Conservation (phyloP, 1,140 invertebrate species). For the Ostrea denselamellosa region DNA sequence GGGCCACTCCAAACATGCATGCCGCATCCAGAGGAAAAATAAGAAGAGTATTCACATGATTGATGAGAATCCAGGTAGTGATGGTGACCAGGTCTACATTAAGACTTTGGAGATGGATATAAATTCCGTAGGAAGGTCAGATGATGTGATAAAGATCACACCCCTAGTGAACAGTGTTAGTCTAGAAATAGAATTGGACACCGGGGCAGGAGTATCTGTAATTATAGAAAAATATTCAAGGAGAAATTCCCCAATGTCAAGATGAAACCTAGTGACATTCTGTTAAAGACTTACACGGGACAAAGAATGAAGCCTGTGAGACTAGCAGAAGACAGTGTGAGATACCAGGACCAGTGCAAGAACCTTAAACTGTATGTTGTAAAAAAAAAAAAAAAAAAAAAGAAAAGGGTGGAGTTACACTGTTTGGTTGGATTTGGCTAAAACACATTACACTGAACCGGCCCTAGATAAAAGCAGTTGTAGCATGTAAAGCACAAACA, state of each 20-base stretch:
- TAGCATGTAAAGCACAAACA: too few species aligned
- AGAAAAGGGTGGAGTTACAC: slow-evolving; percentile 31
- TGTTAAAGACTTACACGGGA: slow-evolving; percentile 43
- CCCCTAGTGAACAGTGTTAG: too few species aligned
- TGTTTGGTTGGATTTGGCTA: slow-evolving; percentile 45
- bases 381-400: too few species aligned
- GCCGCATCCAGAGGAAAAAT: background rate
- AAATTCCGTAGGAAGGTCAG: too few species aligned
- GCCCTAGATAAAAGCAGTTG: background rate
- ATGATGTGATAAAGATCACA: too few species aligned
- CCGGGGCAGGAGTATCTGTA: slow-evolving; percentile 43
- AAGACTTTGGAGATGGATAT: too few species aligned
- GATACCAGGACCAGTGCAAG: slow-evolving; percentile 42
- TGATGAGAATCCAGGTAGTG: background rate
- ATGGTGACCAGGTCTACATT: background rate
- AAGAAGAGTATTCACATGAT: slow-evolving; percentile 24
- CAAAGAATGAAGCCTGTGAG: slow-evolving; percentile 33
- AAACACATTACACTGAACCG: slow-evolving; percentile 44
- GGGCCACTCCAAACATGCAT: background rate
- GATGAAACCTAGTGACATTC: slow-evolving; percentile 12
- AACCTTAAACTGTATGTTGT: too few species aligned
- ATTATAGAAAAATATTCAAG: background rate
- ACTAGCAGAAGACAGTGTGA: background rate
- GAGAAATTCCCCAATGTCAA: background rate
- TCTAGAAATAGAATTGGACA: too few species aligned